phyloP scores from a whole-genome alignment of 1,140 invertebrate genomes.

The Bombus waltoni region DNA sequence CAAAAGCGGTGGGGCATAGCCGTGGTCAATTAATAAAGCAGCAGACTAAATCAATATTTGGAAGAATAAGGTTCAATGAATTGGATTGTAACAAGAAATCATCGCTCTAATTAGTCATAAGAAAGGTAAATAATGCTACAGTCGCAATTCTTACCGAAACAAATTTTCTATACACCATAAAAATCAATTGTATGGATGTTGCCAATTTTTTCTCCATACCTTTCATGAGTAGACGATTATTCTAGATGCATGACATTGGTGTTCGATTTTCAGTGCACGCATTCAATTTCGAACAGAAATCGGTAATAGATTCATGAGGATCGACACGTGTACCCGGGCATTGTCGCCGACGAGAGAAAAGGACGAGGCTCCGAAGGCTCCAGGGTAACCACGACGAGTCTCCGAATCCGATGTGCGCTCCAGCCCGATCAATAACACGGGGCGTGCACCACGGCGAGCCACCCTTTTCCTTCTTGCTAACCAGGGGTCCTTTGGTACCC shows the following conservation, averaged over 20 bases:
- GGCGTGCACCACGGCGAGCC: slow-evolving; percentile 74
- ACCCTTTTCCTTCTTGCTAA: slow-evolving; percentile 73
- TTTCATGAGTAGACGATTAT: not conserved
- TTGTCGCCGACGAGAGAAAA: slow-evolving; percentile 52
- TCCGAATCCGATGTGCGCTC: slow-evolving; percentile 76
- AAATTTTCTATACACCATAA: not conserved
- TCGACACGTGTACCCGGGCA: slow-evolving; percentile 26
- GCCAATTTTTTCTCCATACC: not conserved
- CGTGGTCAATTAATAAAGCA: too few species aligned
- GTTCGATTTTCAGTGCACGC: not conserved
- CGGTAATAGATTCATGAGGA: not conserved
- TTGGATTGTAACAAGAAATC: not conserved
- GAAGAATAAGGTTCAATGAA: too few species aligned
- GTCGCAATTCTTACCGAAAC: not conserved
- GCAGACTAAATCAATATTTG: too few species aligned
- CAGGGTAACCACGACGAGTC: slow-evolving; percentile 61
- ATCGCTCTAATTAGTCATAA: not conserved
- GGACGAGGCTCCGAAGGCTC: slow-evolving; percentile 49
- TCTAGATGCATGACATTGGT: not conserved
- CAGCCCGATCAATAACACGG: slow-evolving; percentile 79
- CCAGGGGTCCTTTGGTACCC: slow-evolving; percentile 62
- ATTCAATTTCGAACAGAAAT: not conserved
- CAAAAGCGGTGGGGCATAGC: too few species aligned
- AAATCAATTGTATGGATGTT: not conserved
- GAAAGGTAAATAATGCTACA: not conserved